Conservation (phyloP, 2,113 vertebrate species). For the Aix galericulata region DNA sequence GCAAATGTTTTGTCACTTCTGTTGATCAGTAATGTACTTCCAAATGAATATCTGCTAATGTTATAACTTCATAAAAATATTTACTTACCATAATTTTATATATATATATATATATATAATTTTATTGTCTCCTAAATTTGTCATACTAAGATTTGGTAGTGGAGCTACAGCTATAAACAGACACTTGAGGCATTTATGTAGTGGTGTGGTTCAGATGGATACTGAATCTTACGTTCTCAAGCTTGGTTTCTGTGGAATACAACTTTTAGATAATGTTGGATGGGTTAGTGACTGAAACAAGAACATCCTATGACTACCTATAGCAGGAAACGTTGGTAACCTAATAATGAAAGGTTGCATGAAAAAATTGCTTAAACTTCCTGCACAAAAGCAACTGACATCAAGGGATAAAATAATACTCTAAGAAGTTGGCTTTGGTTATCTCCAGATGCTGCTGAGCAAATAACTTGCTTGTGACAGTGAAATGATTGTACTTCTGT, state of each 20-base stretch:
- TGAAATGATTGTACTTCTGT: neutral
- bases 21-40: neutral
- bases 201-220: neutral
- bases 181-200: neutral
- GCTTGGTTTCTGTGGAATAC: neutral
- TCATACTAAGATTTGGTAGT: neutral
- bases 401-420: neutral
- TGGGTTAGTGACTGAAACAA: neutral
- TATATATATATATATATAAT: neutral
- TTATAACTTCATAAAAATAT: neutral
- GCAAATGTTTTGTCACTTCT: neutral
- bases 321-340: neutral
- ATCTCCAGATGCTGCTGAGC: neutral
- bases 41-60: neutral
- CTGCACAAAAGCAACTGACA: neutral
- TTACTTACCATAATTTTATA: neutral
- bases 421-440: neutral
- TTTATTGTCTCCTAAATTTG: neutral
- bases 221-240: neutral
- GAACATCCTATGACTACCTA: neutral
- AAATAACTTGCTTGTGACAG: neutral
- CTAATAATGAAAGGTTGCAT: neutral
- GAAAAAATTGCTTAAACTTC: neutral
- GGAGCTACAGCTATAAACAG: neutral
- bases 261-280: neutral